Percentiles rank a stretch among this genome's conserved stretches.
Evolutionary conservation across 2,113 vertebrate genomes (phyloP).

Genomic region (Syrmaticus mikado): DNA sequence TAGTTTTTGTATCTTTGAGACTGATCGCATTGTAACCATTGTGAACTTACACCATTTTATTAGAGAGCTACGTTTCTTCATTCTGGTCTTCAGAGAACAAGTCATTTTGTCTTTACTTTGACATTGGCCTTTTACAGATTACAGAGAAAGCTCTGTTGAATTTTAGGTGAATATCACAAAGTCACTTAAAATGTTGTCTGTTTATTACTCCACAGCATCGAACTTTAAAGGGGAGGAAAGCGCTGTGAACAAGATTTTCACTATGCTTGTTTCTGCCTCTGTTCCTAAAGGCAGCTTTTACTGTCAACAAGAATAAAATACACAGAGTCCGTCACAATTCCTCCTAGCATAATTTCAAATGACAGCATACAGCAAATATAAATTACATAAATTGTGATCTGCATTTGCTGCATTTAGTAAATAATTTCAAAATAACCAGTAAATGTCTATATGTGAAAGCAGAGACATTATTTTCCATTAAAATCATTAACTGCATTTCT

Average conservation of each 20-base stretch:
- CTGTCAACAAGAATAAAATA: constrained; percentile 15
- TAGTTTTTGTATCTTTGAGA: constrained; percentile 72
- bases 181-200: constrained; percentile 52
- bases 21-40: constrained; percentile 67
- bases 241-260: constrained; percentile 3
- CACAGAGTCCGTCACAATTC: background rate
- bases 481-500: constrained; percentile 31
- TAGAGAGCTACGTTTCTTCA: constrained; percentile 58
- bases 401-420: background rate
- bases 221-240: background rate
- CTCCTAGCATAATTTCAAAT: constrained; percentile 8
- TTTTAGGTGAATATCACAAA: constrained; percentile 61
- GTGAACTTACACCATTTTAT: constrained; percentile 67
- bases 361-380: background rate
- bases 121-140: constrained; percentile 66
- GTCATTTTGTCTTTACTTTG: constrained; percentile 71
- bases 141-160: constrained; percentile 48
- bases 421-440: constrained; percentile 4
- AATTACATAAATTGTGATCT: background rate
- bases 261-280: background rate
- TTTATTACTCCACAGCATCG: constrained; percentile 12
- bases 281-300: constrained; percentile 14
- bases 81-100: constrained; percentile 65
- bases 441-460: background rate
- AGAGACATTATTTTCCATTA: constrained; percentile 25